Conservation (phyloP, 2,113 vertebrate species). For the Piprites chloris region DNA sequence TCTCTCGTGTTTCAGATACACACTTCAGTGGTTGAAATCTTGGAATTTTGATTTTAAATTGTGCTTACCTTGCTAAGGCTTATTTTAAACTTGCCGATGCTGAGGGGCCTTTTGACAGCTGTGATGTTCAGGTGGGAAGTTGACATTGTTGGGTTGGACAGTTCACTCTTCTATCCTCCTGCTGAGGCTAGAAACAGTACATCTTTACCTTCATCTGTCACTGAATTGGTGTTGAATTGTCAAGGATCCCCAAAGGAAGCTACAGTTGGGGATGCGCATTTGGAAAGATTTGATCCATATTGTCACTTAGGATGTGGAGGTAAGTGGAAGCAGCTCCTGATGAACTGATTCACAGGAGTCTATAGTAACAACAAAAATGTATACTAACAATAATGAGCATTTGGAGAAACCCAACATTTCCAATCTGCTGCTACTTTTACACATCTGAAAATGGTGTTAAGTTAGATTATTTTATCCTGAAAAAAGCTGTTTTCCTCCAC, state of each 20-base stretch:
- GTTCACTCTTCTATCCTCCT: not conserved
- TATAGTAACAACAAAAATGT: not conserved
- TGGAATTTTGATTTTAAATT: not conserved
- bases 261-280: not conserved
- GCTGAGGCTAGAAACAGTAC: not conserved
- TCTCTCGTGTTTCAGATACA: not conserved
- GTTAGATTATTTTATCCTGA: not conserved
- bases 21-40: not conserved
- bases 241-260: not conserved
- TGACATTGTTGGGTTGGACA: not conserved
- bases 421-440: not conserved
- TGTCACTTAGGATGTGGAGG: not conserved
- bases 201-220: not conserved
- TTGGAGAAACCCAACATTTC: not conserved
- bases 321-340: not conserved
- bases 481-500: not conserved
- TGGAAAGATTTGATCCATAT: not conserved
- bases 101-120: not conserved
- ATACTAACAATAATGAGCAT: not conserved
- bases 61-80: not conserved
- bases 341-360: not conserved
- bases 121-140: not conserved
- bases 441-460: not conserved
- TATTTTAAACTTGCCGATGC: not conserved
- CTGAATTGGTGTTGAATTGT: not conserved